Base-by-base conservation (phyloP, 1,140 invertebrate species). In the Pseudomyrmex pallidus region DNA sequence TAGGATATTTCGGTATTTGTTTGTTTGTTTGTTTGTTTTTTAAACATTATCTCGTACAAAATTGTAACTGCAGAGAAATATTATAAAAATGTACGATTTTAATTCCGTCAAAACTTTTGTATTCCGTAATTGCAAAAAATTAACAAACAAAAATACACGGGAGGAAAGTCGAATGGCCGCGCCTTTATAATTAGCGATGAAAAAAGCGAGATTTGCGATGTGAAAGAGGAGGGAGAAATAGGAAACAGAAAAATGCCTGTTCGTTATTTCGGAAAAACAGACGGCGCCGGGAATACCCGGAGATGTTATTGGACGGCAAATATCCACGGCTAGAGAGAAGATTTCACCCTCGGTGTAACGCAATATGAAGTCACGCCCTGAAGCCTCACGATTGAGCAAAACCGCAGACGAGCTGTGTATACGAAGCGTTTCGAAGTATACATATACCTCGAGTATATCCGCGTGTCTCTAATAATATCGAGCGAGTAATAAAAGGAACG, bases 301-400 rank as follows among this genome's bases (percentile, higher is more conserved):
- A 70, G 76, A 80, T 80, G 76, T 80, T 80, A 80, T 80, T 80
- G 54, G 66, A 80, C 64, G 54, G 76, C 76, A 80, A 80, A 80
- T 80, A 80, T 80, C 76, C 66, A 66, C 54, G 52, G 44, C 76
- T 72, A 59, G 66, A 80, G 76, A 20, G 66, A 80, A 80, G 66
- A 80, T 80, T 80, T 80, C 54, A 80, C 76, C 76, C 66, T 73
- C 48, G 46, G 20, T 13, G 85, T 63, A 62, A 83, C 54, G 59
- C 64, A 52, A 83, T 76, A 86, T n/a, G 86, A 54, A 48, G 62
- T 77, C 74, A 59, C 13, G 63, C 17, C 22, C 59, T 54, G 82
- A 87, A 86, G 82, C 85, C 85, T 76, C 83, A 84, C 61, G 73
- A 84, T 83, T 68, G 67, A 67, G 67, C 59, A 50, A 68, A 86